These are phyloP conservation scores for Hephaestus fuliginosus DNA, from an alignment of 2,797 vertebrate species.

Conservation along the genomic window DNA sequence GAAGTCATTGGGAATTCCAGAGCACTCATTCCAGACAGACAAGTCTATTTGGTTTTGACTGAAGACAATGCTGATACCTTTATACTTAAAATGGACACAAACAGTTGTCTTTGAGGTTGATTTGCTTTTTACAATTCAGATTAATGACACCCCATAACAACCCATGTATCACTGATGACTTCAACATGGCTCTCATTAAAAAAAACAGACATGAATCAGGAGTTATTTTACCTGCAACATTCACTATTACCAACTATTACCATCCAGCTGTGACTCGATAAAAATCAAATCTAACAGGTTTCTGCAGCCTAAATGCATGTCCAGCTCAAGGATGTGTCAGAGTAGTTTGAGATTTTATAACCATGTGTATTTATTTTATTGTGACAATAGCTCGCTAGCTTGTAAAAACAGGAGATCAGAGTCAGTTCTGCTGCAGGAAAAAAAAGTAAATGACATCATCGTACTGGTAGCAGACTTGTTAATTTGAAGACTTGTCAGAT, in stretches of 20 bases:
- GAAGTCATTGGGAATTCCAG: conserved; percentile 62
- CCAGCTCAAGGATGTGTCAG: conserved; percentile 17
- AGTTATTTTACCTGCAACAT: conserved; percentile 11
- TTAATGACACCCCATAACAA: background rate
- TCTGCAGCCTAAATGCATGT: conserved; percentile 1
- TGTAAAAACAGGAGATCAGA: conserved; percentile 14
- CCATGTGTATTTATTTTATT: background rate
- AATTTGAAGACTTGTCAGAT: conserved; percentile 17
- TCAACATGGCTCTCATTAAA: conserved; percentile 4
- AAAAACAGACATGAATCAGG: background rate
- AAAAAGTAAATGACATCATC: background rate
- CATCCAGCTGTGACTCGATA: conserved; percentile 19
- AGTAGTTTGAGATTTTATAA: conserved; percentile 3
- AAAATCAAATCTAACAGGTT: background rate
- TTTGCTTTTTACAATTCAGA: background rate
- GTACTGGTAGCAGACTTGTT: background rate
- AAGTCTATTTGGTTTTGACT: conserved; percentile 35
- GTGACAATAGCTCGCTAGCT: background rate
- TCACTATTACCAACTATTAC: conserved; percentile 1
- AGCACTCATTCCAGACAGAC: conserved; percentile 43
- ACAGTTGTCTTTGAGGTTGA: background rate
- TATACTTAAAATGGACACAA: conserved; percentile 1
- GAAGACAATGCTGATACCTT: conserved; percentile 19
- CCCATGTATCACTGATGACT: background rate
- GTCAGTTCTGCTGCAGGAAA: background rate